Percentiles rank a stretch among this genome's conserved stretches.
Evolutionary conservation across 2,113 vertebrate species (phyloP).

Genomic region (Pteronura brasiliensis): DNA sequence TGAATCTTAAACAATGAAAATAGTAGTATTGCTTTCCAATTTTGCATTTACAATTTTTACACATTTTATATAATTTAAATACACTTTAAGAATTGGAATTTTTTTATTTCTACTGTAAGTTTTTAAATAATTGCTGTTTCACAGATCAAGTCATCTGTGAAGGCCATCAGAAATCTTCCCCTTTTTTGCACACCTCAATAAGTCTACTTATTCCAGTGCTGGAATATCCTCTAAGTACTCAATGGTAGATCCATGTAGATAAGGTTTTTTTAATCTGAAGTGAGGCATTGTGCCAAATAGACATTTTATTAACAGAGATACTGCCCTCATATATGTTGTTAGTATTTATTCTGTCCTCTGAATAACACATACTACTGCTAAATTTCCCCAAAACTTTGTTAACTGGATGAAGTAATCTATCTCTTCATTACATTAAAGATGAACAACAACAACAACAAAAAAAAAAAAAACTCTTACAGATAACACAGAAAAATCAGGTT

Average conservation of each 20-base stretch:
- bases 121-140: neutral
- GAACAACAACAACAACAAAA: neutral
- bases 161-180: neutral
- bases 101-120: neutral
- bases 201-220: neutral
- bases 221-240: neutral
- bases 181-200: neutral
- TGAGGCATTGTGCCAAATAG: neutral
- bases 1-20: neutral
- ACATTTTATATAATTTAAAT: neutral
- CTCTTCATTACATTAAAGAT: constrained; percentile 51
- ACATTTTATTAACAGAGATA: neutral
- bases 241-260: neutral
- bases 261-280: neutral
- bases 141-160: neutral
- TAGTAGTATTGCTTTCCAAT: neutral
- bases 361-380: neutral
- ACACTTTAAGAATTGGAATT: neutral
- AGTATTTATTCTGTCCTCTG: neutral
- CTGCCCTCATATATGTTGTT: neutral
- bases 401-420: neutral
- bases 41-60: neutral
- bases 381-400: neutral
- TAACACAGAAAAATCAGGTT: constrained; percentile 30
- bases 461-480: neutral